These are phyloP conservation scores for Macropis europaea DNA, from an alignment of 2,888 invertebrate species.

Conservation along the genomic window DNA sequence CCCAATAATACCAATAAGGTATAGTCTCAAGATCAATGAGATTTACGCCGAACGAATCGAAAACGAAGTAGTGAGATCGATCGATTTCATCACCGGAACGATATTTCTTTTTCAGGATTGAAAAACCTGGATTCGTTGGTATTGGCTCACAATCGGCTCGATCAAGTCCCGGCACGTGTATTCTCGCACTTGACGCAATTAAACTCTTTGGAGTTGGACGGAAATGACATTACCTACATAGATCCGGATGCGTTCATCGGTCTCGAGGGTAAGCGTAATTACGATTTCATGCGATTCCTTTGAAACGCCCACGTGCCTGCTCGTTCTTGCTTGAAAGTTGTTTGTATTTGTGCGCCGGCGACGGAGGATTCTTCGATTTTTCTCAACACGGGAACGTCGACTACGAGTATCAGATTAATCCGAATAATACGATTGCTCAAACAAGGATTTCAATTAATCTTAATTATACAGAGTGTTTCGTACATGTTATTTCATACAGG, in stretches of 20 bases:
- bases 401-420: no score
- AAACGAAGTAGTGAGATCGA: neutral
- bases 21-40: no score
- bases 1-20: constrained; percentile 7
- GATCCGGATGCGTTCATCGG: constrained; percentile 93
- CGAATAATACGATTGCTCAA: no score
- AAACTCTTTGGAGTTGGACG: constrained; percentile 93
- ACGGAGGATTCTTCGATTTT: no score
- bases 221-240: constrained; percentile 89
- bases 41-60: neutral
- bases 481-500: no score
- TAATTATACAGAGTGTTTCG: no score
- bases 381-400: no score
- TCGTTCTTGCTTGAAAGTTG: no score
- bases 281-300: constrained; percentile 1
- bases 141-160: constrained; percentile 91
- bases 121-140: constrained; percentile 91
- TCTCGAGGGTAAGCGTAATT: constrained; percentile 87
- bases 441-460: no score
- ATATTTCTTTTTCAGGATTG: constrained; percentile 83
- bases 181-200: constrained; percentile 90
- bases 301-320: neutral
- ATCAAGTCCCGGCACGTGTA: constrained; percentile 89
- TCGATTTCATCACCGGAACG: neutral
- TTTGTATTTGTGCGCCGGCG: no score